Evolutionary conservation across 2,888 invertebrate species (phyloP), one percentile per base, ranked within the genome.

Genomic region (Sphecodes monilicornis): DNA sequence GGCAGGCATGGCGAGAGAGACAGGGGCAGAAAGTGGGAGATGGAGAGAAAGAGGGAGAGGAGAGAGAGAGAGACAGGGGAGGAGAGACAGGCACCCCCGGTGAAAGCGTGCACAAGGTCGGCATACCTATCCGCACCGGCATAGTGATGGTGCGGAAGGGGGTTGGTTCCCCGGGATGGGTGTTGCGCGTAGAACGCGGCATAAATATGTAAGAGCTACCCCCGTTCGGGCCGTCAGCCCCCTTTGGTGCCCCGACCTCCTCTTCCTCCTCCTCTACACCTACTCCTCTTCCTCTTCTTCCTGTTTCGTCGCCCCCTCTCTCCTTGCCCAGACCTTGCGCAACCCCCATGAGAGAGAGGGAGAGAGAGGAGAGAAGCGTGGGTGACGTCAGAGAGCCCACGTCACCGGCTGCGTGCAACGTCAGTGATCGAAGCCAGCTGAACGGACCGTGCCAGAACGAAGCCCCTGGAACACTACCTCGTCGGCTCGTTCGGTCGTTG

Each of bases 141-240:
- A 46, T 76, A 69, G 82, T 11, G 70, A 78, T 80, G 36, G 74
- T 76, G 76, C 87, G 87, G 88, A 22, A 89, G 85, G 86, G 90
- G 86, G 86, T 90, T 89, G 89, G 79, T 90, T 82, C 86, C 66
- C 85, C 82, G 85, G 89, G 90, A 91, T 89, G 91, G 90, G 92
- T 92, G 93, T 92, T 92, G 93, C 93, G 92, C 92, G 92, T 90
- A 91, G 92, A 92, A 94, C 94, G 94, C 92, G 94, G 92, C 93
- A 94, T 94, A 94, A 94, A 94, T 94, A 94, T 94, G 94, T 94
- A 94, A 94, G 94, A 94, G 93, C 93, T 91, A 93, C 92, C 92
- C 92, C 86, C 89, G 54, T 85, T 85, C 89, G 86, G 87, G 88
- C 87, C 85, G 88, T 89, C 89, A 85, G 90, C 91, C 90, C 87